Base-by-base conservation (phyloP, 1,140 invertebrate species). In the Drosophila willistoni region DNA sequence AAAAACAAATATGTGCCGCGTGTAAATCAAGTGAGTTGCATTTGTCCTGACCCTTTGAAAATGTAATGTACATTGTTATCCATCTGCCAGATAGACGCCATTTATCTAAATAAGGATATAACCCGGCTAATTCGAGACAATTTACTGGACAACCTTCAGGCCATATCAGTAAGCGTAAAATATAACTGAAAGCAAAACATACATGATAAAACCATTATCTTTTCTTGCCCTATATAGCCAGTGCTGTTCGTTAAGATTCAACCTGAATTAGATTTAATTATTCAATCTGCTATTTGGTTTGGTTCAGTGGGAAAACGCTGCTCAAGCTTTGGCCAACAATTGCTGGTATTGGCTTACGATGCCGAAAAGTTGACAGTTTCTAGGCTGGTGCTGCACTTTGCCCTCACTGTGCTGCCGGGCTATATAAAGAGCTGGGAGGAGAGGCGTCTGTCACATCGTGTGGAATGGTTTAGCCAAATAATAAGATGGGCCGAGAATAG, bases 291-390 rank as follows among this genome's bases (percentile, higher is more conserved):
- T 66, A 93, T 95, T 70, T 94, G 94, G 90, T 93, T 94, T 81
- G 93, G 93, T 69, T 94, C 94, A 25, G 78, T 95, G 13, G 92
- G 91, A 54, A 89, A 93, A 68, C 91, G 93, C 54, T 93, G 92
- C 59, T 92, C 92, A 36, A 94, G 94, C 41, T 94, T 95, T 93
- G 94, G 94, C 0, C 94, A 95, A 69, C 93, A 94, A 65, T 92
- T 95, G 76, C 79, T 95, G 13, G 94, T 94, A 7, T 79, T 95
- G 5, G 93, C 93, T 68, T 95, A 94, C 78, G 93, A 93, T 74
- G 81, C 91, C 19, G 92, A 93, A 39, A 92, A 93, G 65, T 86
- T 93, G 41, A 92, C 93, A 1, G 92, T 85, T 41, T 93, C 92
- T 7, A 92, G 94, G 75, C 61, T 94, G n/a, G 93, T 91, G 44